Percentiles rank a stretch among this genome's conserved stretches.
These are phyloP conservation scores for Euthynnus affinis DNA, from an alignment of 2,797 vertebrate species.

Conservation along the genomic window DNA sequence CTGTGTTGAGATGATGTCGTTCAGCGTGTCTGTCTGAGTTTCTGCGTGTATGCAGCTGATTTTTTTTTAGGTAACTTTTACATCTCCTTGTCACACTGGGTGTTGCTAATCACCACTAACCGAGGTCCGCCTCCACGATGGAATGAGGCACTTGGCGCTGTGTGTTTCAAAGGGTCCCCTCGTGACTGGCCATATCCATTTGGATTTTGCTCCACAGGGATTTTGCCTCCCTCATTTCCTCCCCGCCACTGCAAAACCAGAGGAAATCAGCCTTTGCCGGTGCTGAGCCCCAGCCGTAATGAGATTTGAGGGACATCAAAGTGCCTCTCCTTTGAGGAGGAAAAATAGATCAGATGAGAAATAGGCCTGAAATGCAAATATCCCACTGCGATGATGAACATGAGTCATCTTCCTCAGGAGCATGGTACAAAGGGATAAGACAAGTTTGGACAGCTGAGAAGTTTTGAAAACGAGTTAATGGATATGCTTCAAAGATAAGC, in stretches of 20 bases:
- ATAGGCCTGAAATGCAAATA: constrained; percentile 82
- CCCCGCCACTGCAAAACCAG: constrained; percentile 56
- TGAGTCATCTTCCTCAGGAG: constrained; percentile 74
- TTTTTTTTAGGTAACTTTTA: constrained; percentile 16
- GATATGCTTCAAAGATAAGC: constrained; percentile 54
- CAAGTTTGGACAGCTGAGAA: constrained; percentile 35
- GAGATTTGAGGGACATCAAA: constrained; percentile 88
- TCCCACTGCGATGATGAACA: constrained; percentile 68
- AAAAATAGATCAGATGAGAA: constrained; percentile 78
- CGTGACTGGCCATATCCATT: constrained; percentile 58
- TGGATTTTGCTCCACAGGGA: constrained; percentile 74
- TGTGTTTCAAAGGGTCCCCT: constrained; percentile 63
- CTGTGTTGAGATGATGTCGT: not conserved
- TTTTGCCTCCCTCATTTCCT: constrained; percentile 74
- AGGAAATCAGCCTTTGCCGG: constrained; percentile 74
- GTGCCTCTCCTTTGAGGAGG: constrained; percentile 77
- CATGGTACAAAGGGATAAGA: constrained; percentile 63
- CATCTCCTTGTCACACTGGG: constrained; percentile 44
- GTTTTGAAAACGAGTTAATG: constrained; percentile 51
- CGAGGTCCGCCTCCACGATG: constrained; percentile 48
- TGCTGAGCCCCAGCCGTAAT: constrained; percentile 76
- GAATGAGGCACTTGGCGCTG: constrained; percentile 51
- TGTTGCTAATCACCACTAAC: constrained; percentile 71
- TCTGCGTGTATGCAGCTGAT: constrained; percentile 22
- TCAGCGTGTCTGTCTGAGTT: not conserved